These are phyloP conservation scores for Cryptocephalus primarius DNA, from an alignment of 2,888 invertebrate species.

Conservation along the genomic window DNA sequence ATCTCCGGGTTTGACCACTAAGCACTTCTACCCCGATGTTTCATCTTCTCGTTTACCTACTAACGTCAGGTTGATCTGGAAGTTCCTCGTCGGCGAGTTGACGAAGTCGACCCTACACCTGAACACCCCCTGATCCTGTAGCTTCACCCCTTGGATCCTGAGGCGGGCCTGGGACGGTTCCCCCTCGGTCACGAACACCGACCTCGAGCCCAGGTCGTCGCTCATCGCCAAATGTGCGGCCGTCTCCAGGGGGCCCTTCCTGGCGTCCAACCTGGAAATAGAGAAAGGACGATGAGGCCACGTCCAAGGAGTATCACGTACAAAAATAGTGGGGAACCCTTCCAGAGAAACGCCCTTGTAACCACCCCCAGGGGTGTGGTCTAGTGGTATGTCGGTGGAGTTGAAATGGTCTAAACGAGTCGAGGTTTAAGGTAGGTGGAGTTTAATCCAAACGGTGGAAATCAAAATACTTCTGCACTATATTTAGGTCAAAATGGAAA, in stretches of 20 bases:
- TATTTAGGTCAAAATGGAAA: too few relatives aligned
- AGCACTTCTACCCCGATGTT: too few relatives aligned
- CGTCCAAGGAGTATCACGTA: too few relatives aligned
- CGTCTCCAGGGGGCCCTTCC: constrained; percentile 53
- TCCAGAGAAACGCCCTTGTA: too few relatives aligned
- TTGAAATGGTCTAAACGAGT: too few relatives aligned
- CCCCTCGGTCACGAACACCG: constrained; percentile 64
- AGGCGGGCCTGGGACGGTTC: constrained; percentile 63
- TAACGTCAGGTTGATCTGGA: constrained; percentile 73
- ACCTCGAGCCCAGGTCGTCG: constrained; percentile 63
- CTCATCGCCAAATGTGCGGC: constrained; percentile 68
- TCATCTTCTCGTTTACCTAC: constrained; percentile 69
- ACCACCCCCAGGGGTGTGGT: too few relatives aligned
- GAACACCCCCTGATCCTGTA: constrained; percentile 72
- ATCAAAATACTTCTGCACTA: too few relatives aligned
- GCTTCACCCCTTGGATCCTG: constrained; percentile 59
- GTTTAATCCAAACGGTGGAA: too few relatives aligned
- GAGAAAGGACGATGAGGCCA: constrained; percentile 4
- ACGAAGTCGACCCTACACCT: constrained; percentile 83
- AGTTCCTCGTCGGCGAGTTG: constrained; percentile 80
- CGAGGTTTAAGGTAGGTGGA: too few relatives aligned
- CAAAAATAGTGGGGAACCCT: too few relatives aligned
- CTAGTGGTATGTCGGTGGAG: too few relatives aligned
- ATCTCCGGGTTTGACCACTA: too few relatives aligned
- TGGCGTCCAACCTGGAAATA: constrained; percentile 60